Conservation (phyloP, 1,140 invertebrate species). For the Ceratosolen fusciceps region DNA sequence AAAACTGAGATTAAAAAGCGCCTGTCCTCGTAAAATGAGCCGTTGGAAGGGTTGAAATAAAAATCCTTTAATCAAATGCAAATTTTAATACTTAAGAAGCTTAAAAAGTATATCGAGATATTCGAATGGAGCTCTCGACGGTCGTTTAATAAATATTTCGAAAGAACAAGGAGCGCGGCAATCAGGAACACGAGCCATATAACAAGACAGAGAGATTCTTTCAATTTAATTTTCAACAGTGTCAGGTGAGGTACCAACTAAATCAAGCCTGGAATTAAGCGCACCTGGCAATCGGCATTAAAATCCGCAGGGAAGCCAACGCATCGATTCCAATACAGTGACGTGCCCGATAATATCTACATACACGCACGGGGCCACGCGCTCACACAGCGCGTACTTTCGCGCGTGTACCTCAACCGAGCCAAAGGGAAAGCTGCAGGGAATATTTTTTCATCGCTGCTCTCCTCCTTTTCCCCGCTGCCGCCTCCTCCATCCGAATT, state of each 20-base stretch:
- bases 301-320: background rate
- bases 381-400: background rate
- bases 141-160: background rate
- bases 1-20: no score
- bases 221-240: background rate
- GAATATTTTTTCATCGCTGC: constrained; percentile 29
- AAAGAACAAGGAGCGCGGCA: background rate
- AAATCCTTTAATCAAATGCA: no score
- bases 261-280: constrained; percentile 7
- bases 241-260: constrained; percentile 6
- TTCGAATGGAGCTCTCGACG: background rate
- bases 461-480: background rate
- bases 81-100: no score
- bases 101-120: background rate
- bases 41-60: no score
- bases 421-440: background rate
- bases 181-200: background rate
- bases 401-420: background rate
- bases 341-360: constrained; percentile 16
- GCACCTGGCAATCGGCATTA: constrained; percentile 3
- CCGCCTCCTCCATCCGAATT: constrained; percentile 14
- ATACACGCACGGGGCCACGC: background rate
- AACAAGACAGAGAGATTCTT: background rate
- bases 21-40: no score
- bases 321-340: constrained; percentile 10